phyloP scores from a whole-genome alignment of 2,888 invertebrate species.

The Drosophila borealis region DNA sequence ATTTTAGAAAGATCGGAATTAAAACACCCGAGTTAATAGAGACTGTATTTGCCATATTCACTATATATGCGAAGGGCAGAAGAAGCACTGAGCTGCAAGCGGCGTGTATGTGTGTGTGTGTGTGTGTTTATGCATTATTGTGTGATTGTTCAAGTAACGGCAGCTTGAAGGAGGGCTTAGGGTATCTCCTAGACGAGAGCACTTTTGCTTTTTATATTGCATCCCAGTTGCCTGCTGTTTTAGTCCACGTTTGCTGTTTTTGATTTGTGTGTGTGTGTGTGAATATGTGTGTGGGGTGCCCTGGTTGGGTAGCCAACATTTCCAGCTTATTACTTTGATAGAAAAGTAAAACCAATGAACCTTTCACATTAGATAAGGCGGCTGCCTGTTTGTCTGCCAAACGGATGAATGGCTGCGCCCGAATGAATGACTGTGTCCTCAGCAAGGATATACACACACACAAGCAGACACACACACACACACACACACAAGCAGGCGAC shows the following conservation, averaged over 20 bases:
- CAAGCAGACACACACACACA: conserved; percentile 2
- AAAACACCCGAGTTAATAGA: too few relatives aligned
- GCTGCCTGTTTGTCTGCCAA: conserved; percentile 66
- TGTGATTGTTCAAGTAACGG: too few relatives aligned
- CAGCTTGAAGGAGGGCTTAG: too few relatives aligned
- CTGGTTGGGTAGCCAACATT: conserved; percentile 55
- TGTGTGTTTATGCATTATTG: too few relatives aligned
- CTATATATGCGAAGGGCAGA: too few relatives aligned
- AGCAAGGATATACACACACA: conserved; percentile 17
- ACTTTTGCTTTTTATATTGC: too few relatives aligned
- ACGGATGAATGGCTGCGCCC: conserved; percentile 57
- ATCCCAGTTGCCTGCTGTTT: conserved; percentile 31
- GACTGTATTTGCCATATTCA: too few relatives aligned
- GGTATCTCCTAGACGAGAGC: too few relatives aligned
- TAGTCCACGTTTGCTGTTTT: conserved; percentile 52
- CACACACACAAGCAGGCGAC: neutral
- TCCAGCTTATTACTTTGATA: conserved; percentile 81
- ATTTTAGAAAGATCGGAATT: too few relatives aligned
- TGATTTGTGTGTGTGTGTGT: conserved; percentile 9
- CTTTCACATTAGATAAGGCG: conserved; percentile 79
- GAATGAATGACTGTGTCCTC: conserved; percentile 52
- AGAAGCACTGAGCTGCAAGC: too few relatives aligned
- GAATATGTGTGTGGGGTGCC: conserved; percentile 6
- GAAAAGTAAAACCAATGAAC: conserved; percentile 82
- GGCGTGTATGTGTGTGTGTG: too few relatives aligned